Base-by-base conservation (phyloP, 2,888 invertebrate species). In the Sympetrum striolatum region DNA sequence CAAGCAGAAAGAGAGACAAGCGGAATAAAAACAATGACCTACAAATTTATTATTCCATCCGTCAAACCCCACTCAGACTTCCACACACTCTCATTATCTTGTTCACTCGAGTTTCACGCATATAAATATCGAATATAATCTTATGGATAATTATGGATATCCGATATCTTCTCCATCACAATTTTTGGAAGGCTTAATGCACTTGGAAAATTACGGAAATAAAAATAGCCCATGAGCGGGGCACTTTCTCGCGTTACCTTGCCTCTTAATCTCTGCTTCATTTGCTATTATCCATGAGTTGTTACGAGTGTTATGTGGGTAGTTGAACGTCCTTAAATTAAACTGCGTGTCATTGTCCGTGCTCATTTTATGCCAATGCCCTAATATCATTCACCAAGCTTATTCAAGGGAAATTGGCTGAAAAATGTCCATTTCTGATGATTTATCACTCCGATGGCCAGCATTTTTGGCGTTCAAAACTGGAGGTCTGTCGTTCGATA, bases 241-340 rank as follows among this genome's bases (percentile, higher is more conserved):
- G 53, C 22, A 64, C 86, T 86, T 86, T 64, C 60, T n/a, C 35
- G 60, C 0, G n/a, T 86, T 37, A n/a, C 35, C 58, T 86, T 86
- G 86, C 22, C 12, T 37, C n/a, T 86, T 86, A 86, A 86, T 86
- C 86, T 86, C 86, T 86, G 86, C 86, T 64, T 86, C 60, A 39
- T 35, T 14, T 37, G 39, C 60, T n/a, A 37, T 86, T 64, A 18
- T 64, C 10, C 35, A 60, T 37, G 86, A 86, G 64, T 60, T 25
- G 86, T 64, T 86, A n/a, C 37, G n/a, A 86, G 86, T 64, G 37
- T 39, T 58, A 86, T 86, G n/a, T 15, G 86, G 86, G 86, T 86
- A 18, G 86, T 58, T 86, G 86, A 86, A 86, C 37, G 86, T 60
- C 86, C 86, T 86, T 58, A 60, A 60, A 37, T 31, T 86, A 22